phyloP scores from a whole-genome alignment of 2,797 vertebrate genomes.

The Caiman crocodilus region DNA sequence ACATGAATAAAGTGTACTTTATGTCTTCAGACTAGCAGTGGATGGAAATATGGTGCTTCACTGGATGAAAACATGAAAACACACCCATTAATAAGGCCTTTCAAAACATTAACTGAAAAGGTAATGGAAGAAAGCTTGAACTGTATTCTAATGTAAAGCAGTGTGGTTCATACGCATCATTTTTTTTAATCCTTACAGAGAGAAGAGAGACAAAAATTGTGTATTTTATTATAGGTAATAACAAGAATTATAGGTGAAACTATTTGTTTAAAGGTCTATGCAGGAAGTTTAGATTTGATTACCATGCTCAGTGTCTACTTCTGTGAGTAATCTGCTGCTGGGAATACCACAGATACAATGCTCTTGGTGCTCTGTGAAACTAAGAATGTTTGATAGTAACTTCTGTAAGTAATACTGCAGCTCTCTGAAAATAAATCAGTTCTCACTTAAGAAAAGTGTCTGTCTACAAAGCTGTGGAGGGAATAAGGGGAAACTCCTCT shows the following conservation, averaged over 20 bases:
- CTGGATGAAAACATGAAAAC: slow-evolving; percentile 94
- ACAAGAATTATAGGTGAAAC: neutral
- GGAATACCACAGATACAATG: neutral
- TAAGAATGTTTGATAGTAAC: neutral
- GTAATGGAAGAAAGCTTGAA: slow-evolving; percentile 76
- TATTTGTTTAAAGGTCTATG: neutral
- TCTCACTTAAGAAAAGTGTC: neutral
- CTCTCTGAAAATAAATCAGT: neutral
- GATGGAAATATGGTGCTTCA: slow-evolving; percentile 94
- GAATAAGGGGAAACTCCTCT: neutral
- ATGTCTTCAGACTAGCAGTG: slow-evolving; percentile 88
- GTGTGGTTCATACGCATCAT: neutral
- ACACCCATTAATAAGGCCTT: slow-evolving; percentile 94
- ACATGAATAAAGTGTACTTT: neutral
- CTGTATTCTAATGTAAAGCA: neutral
- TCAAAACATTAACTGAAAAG: slow-evolving; percentile 96
- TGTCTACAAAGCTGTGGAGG: neutral
- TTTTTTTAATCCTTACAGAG: neutral
- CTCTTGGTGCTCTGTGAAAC: neutral
- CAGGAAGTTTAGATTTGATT: neutral
- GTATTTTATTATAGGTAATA: neutral
- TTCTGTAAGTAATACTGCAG: neutral
- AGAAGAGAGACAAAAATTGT: neutral
- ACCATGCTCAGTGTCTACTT: neutral
- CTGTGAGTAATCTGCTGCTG: neutral